Evolutionary conservation across 2,888 invertebrate genomes (phyloP).

Genomic region (Scaptomyza caliginosa): DNA sequence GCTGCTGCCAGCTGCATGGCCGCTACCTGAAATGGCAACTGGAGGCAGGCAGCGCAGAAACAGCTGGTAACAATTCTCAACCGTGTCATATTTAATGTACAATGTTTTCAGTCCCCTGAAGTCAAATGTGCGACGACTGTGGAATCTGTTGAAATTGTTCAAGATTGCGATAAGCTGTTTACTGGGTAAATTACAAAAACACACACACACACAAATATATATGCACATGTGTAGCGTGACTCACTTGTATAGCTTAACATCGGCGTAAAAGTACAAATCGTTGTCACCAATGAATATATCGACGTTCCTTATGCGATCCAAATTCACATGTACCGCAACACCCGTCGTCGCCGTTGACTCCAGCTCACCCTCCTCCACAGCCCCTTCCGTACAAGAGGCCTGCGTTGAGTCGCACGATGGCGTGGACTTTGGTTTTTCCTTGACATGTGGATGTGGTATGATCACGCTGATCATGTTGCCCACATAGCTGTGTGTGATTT

Average conservation of each 20-base stretch:
- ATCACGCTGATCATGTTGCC: constrained; percentile 68
- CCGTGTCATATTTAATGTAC: constrained; percentile 68
- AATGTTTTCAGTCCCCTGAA: constrained; percentile 78
- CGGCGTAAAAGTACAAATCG: constrained; percentile 78
- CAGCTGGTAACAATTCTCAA: constrained; percentile 67
- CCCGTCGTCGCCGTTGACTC: constrained; percentile 6
- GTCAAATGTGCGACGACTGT: constrained; percentile 75
- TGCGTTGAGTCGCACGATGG: constrained; percentile 29
- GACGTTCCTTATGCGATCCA: constrained; percentile 76
- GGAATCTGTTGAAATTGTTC: constrained; percentile 63
- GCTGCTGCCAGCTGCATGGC: constrained; percentile 28
- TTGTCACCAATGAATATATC: constrained; percentile 81
- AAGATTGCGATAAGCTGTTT: constrained; percentile 2
- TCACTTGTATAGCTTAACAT: constrained; percentile 75
- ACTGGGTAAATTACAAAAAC: constrained; percentile 6
- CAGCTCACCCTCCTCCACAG: neutral
- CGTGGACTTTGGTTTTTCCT: constrained; percentile 61
- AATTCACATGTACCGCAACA: constrained; percentile 58
- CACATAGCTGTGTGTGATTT: constrained; percentile 68
- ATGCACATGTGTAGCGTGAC: constrained; percentile 28
- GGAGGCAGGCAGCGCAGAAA: constrained; percentile 75
- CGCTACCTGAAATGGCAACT: constrained; percentile 30
- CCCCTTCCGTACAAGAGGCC: constrained; percentile 39
- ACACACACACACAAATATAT: neutral
- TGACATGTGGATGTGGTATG: constrained; percentile 66